A percentile compares a stretch with the other conserved stretches of the same genome.
Conservation (phyloP, 1,140 invertebrate species). For the Meteorus sp. region DNA sequence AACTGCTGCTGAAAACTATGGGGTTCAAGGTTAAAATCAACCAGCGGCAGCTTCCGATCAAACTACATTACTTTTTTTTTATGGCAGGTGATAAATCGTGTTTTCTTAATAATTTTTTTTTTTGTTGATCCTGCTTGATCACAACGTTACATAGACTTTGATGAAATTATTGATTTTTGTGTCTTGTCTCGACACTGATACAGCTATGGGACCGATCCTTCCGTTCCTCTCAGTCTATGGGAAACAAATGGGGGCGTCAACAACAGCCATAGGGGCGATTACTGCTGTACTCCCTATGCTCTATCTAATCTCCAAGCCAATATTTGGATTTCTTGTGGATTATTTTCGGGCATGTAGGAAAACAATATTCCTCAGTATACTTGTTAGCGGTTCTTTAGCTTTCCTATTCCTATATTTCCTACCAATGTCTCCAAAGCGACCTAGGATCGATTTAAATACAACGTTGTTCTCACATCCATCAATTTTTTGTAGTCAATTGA, state of each 20-base stretch:
- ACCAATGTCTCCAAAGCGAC: constrained; percentile 54
- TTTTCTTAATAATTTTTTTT: constrained; percentile 8
- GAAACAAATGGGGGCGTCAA: constrained; percentile 73
- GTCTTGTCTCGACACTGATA: constrained; percentile 32
- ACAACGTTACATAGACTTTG: neutral
- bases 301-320: constrained; percentile 73
- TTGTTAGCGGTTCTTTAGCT: constrained; percentile 64
- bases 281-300: constrained; percentile 70
- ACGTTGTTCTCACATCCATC: constrained; percentile 3
- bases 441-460: constrained; percentile 26
- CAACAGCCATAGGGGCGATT: constrained; percentile 71
- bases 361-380: constrained; percentile 68
- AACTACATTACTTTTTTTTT: constrained; percentile 80
- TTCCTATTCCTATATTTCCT: constrained; percentile 69
- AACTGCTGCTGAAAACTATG: neutral
- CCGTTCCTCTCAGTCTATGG: constrained; percentile 75
- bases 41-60: constrained; percentile 70
- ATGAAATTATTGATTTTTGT: constrained; percentile 4
- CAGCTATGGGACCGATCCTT: constrained; percentile 76
- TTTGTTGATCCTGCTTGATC: no score
- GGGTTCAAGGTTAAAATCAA: constrained; percentile 66
- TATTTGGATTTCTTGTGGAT: constrained; percentile 73
- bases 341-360: constrained; percentile 67
- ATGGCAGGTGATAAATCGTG: constrained; percentile 69
- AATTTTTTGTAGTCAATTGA: neutral